Evolutionary conservation across 2,113 vertebrate species (phyloP), one percentile per base, ranked within the genome.

Genomic region (Lycaon pictus): DNA sequence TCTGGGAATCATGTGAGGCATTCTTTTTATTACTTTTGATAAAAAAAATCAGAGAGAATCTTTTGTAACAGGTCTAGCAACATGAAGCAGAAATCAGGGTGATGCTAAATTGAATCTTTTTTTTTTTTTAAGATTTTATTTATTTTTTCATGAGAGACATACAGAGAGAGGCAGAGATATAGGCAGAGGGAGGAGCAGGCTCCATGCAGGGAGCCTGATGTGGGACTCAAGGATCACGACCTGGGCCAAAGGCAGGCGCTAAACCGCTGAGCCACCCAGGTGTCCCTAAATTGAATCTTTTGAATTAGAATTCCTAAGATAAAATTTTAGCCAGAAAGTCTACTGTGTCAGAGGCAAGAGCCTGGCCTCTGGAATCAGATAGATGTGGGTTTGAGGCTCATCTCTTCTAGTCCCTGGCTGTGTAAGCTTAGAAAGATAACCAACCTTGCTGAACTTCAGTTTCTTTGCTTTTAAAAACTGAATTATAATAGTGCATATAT

Each of bases 11-110:
- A 71, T 20, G 29, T 29, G 81, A 72, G 37, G 13, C 72, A 35
- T 93, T 88, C 37, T 63, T 91, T 88, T 77, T 29, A 89, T n/a
- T 53, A 48, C 79, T 89, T 96, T 69, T 88, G 74, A 93, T 69
- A 56, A 93, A 92, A 62, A 86, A 94, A 83, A 81, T 60, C 72
- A 93, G 88, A 82, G 65, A 87, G 69, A 88, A 63, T 79, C n/a
- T 85, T 81, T 48, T 2, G 0, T 22, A 17, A 84, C 3, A 25
- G 27, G 58, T 79, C 43, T 95, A 62, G 91, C 63, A 87, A 79
- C 0, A 1, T 0, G 19, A 93, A 87, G 53, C 83, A 81, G 53
- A 95, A 88, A 86, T 86, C 79, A 79, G 65, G 20, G 62, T 62
- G 27, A 35, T n/a, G 35, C 67, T 92, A 85, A 94, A 87, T 25